Evolutionary conservation across 1,140 invertebrate genomes (phyloP).

Genomic region (Drosophila ficusphila): DNA sequence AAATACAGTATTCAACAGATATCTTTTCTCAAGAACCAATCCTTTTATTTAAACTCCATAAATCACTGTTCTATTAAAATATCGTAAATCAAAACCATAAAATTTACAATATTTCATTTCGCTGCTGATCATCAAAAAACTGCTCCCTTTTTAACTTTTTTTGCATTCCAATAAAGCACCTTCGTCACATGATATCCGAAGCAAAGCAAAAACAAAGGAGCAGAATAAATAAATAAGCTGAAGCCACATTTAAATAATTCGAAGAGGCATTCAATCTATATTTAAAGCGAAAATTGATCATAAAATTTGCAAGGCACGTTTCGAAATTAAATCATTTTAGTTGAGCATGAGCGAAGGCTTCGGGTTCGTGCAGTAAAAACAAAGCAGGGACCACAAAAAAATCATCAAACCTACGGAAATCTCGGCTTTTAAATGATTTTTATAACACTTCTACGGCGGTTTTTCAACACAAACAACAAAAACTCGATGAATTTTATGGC

Average conservation of each 20-base stretch:
- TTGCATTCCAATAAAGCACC: conserved; percentile 27
- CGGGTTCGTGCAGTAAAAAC: conserved; percentile 31
- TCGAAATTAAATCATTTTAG: conserved; percentile 83
- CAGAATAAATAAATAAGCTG: conserved; percentile 15
- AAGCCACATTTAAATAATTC: conserved; percentile 42
- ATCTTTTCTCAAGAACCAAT: neutral
- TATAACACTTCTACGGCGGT: conserved; percentile 67
- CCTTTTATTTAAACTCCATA: neutral
- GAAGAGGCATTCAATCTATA: conserved; percentile 47
- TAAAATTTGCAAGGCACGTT: conserved; percentile 77
- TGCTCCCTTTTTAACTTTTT: conserved; percentile 4
- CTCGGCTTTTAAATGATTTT: conserved; percentile 75
- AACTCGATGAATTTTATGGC: conserved; percentile 58
- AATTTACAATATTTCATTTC: conserved; percentile 14
- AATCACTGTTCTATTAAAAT: conserved; percentile 37
- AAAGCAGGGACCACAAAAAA: conserved; percentile 14
- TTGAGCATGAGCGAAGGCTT: conserved; percentile 49
- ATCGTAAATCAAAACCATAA: conserved; percentile 43
- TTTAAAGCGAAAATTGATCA: conserved; percentile 72
- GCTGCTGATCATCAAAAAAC: conserved; percentile 23
- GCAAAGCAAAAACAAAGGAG: conserved; percentile 35
- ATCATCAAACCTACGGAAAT: conserved; percentile 52
- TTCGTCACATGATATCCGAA: conserved; percentile 48
- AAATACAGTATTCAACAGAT: no score
- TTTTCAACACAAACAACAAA: conserved; percentile 44